A percentile compares a stretch with the other conserved stretches of the same genome.
These are phyloP conservation scores for Epinephelus malabaricus DNA, from an alignment of 2,797 vertebrate genomes.

Conservation along the genomic window DNA sequence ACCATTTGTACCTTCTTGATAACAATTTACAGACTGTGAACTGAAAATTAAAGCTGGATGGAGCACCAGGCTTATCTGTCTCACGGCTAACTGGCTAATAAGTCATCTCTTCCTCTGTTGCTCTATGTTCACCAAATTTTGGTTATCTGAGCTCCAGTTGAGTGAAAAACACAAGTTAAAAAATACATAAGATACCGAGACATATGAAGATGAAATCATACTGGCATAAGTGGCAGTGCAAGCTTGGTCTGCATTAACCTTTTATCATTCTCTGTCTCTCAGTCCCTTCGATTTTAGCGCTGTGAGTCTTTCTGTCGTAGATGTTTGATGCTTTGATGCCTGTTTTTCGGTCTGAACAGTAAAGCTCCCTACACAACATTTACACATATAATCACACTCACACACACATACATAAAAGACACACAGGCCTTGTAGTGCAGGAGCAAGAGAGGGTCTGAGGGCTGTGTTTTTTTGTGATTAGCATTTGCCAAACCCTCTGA, in stretches of 20 bases:
- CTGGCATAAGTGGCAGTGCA: slow-evolving; percentile 84
- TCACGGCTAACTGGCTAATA: slow-evolving; percentile 28
- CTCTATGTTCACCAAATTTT: slow-evolving; percentile 54
- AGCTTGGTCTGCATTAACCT: slow-evolving; percentile 75
- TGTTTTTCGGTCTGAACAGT: slow-evolving; percentile 81
- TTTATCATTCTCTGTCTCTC: slow-evolving; percentile 44
- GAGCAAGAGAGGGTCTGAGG: slow-evolving; percentile 82
- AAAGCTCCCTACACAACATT: slow-evolving; percentile 84
- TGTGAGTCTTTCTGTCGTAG: slow-evolving; percentile 69
- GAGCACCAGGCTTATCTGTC: slow-evolving; percentile 41
- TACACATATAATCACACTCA: slow-evolving; percentile 80
- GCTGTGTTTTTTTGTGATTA: slow-evolving; percentile 70
- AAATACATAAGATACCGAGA: slow-evolving; percentile 44
- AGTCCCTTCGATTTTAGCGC: slow-evolving; percentile 61
- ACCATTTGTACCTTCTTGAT: slow-evolving; percentile 12
- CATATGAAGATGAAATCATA: slow-evolving; percentile 67
- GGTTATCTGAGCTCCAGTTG: slow-evolving; percentile 56
- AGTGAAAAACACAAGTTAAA: slow-evolving; percentile 51
- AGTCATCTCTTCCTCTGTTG: slow-evolving; percentile 10
- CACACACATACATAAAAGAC: slow-evolving; percentile 80
- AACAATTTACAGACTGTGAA: slow-evolving; percentile 40
- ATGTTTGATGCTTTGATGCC: slow-evolving; percentile 78
- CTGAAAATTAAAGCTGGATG: slow-evolving; percentile 52
- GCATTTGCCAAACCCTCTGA: slow-evolving; percentile 63
- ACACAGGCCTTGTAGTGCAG: slow-evolving; percentile 87